phyloP scores from a whole-genome alignment of 1,140 invertebrate genomes.

The Trichogramma pretiosum region DNA sequence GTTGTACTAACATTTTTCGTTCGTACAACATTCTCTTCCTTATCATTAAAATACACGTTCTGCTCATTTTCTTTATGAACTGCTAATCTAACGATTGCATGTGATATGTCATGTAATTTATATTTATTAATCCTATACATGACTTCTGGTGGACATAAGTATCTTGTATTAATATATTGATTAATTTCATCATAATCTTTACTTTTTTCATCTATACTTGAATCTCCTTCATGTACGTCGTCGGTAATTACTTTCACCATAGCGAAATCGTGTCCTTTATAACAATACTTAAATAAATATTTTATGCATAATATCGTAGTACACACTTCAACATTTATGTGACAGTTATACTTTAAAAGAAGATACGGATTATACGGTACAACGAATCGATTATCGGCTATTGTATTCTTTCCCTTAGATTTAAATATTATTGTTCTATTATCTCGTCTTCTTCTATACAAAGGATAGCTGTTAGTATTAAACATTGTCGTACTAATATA shows the following conservation, averaged over 20 bases:
- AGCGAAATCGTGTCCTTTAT: slow-evolving; percentile 13
- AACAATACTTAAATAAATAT: slow-evolving; percentile 8
- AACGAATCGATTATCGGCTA: slow-evolving; percentile 27
- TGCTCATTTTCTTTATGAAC: slow-evolving; percentile 15
- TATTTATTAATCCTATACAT: not conserved
- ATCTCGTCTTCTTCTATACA: slow-evolving; percentile 16
- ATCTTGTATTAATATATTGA: slow-evolving; percentile 2
- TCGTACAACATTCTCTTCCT: slow-evolving; percentile 4
- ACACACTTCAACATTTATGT: slow-evolving; percentile 29
- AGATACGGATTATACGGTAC: slow-evolving; percentile 23
- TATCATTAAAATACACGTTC: slow-evolving; percentile 12
- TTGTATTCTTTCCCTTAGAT: not conserved
- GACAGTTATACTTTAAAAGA: slow-evolving; percentile 13
- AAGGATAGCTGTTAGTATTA: slow-evolving; percentile 29
- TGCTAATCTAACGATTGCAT: slow-evolving; percentile 11
- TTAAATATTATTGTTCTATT: slow-evolving; percentile 11
- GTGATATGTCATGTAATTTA: slow-evolving; percentile 8
- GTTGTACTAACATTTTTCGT: slow-evolving; percentile 9
- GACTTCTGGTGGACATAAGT: not conserved
- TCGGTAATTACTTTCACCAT: too few species aligned
- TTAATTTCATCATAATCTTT: slow-evolving; percentile 7
- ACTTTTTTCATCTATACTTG: not conserved
- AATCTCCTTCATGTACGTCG: not conserved
- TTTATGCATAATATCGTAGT: slow-evolving; percentile 23
- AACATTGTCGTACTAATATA: slow-evolving; percentile 27